Base-by-base conservation (phyloP, 2,113 vertebrate species). In the Dicerorhinus sumatrensis region DNA sequence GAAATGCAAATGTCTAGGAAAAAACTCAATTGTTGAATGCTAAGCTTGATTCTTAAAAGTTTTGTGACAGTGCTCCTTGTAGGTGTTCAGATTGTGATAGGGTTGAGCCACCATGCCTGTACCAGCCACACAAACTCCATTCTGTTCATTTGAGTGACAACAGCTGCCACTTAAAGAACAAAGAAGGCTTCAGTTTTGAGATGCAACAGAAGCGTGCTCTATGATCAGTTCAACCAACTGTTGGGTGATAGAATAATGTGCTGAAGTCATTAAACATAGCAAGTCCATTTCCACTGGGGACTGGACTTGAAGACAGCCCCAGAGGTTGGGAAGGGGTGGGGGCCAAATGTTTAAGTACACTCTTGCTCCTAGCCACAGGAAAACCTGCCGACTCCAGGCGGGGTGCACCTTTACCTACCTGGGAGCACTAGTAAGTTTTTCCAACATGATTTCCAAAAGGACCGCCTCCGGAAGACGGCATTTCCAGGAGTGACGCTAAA, bases 401-500 rank as follows among this genome's bases (percentile, higher is more conserved):
- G 98, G 97, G 96, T 67, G 89, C 91, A 94, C 98, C 98, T 98
- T 98, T 98, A 99, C 98, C 98, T 98, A 99, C 98, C 98, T 99
- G 98, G 94, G 98, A 96, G 98, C 98, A 99, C 98, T 98, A 98
- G 96, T 97, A 98, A 98, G 98, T 98, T 98, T 98, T 98, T 98
- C 98, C 98, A 98, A 98, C 98, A 98, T 98, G 98, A 98, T 99
- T 98, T 99, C 99, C 98, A 99, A 98, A 99, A 99, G 98, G 98
- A 98, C 98, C 98, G 98, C 98, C 98, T 98, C 98, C 98, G 98
- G 98, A 99, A 99, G 98, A 98, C 98, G 98, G 98, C 98, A 97
- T 99, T 99, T 98, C 98, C 98, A 98, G 98, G 98, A 98, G 98
- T 98, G 98, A 98, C 98, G 98, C 98, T 98, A 98, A 98, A 91